These are phyloP conservation scores for Drosophila eugracilis DNA, from an alignment of 1,140 invertebrate species.

Conservation along the genomic window DNA sequence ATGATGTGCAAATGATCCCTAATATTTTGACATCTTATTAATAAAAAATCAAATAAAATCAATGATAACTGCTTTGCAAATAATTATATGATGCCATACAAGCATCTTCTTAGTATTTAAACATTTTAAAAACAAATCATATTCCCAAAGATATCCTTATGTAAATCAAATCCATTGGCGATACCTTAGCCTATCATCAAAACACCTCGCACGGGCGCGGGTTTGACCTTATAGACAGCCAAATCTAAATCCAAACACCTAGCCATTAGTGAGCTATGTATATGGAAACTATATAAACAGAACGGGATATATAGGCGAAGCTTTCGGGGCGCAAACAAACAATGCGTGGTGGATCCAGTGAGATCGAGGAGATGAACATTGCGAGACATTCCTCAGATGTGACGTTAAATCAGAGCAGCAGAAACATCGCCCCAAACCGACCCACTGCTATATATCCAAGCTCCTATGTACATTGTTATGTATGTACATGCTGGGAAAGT, in stretches of 20 bases:
- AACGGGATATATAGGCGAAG: constrained; percentile 52
- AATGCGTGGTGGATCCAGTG: constrained; percentile 58
- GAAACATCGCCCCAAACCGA: constrained; percentile 63
- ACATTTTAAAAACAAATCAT: neutral
- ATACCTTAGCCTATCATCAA: constrained; percentile 57
- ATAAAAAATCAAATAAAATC: neutral
- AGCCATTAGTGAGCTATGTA: constrained; percentile 34
- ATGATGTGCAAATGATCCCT: too few relatives aligned
- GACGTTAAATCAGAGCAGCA: constrained; percentile 75
- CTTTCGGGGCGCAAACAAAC: constrained; percentile 58
- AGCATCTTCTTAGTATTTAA: neutral
- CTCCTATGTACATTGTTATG: constrained; percentile 18
- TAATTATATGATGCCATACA: too few relatives aligned
- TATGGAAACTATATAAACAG: constrained; percentile 31
- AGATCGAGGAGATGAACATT: constrained; percentile 36
- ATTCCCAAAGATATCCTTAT: constrained; percentile 5
- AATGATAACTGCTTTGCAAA: too few relatives aligned
- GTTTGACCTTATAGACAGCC: constrained; percentile 66
- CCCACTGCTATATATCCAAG: constrained; percentile 65
- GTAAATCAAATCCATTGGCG: constrained; percentile 33
- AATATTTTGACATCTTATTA: neutral
- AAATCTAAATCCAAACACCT: constrained; percentile 46
- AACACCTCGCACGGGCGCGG: constrained; percentile 20
- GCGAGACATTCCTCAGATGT: constrained; percentile 74
- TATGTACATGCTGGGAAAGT: constrained; percentile 40